Conservation (phyloP, 2,888 invertebrate species). For the Harmothoe impar region DNA sequence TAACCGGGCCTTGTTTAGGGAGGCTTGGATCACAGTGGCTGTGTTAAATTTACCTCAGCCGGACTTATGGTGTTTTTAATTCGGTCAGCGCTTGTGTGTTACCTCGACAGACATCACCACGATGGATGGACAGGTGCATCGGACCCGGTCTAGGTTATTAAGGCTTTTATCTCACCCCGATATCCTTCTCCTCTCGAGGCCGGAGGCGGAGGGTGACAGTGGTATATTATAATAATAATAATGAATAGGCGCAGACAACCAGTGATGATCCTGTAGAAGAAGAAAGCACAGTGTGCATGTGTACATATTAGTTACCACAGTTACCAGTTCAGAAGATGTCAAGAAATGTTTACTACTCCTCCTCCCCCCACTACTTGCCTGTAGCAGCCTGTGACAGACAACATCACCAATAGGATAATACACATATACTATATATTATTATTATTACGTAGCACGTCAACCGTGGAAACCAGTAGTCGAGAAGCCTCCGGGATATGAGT, state of each 20-base stretch:
- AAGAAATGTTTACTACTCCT: conserved; percentile 40
- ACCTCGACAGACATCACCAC: too few species aligned
- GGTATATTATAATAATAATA: background rate
- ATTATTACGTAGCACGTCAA: conserved; percentile 20
- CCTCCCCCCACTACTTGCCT: background rate
- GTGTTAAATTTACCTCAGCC: too few species aligned
- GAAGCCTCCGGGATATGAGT: background rate
- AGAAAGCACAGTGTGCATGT: conserved; percentile 47
- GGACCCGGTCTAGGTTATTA: background rate
- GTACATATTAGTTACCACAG: conserved; percentile 55
- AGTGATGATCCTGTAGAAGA: conserved; percentile 13
- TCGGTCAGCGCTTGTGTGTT: too few species aligned
- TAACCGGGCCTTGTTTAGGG: too few species aligned
- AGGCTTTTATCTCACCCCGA: conserved; percentile 26
- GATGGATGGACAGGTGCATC: too few species aligned
- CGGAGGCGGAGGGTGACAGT: conserved; percentile 5
- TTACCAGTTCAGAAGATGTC: conserved; percentile 45
- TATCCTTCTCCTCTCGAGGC: background rate
- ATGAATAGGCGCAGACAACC: background rate
- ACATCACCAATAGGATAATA: conserved; percentile 14
- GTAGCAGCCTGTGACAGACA: background rate
- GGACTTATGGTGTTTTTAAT: too few species aligned
- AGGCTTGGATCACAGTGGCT: too few species aligned
- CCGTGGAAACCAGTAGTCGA: background rate
- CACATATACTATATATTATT: conserved; percentile 3